Evolutionary conservation across 2,888 invertebrate species (phyloP).

Genomic region (Julus scandinavius): DNA sequence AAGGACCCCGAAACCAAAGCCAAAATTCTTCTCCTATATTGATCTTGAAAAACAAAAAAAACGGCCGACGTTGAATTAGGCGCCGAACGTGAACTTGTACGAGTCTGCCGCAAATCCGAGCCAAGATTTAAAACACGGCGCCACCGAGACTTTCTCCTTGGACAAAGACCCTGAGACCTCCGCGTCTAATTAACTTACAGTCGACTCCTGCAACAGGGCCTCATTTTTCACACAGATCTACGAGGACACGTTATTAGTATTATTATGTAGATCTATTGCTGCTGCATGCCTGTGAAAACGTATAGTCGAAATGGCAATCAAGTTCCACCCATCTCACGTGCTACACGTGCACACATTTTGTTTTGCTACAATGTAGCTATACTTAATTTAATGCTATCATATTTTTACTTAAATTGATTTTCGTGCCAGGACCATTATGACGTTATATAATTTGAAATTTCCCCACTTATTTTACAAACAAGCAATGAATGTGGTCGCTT

Average conservation of each 20-base stretch:
- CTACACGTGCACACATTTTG: too few relatives aligned
- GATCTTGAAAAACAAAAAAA: constrained; percentile 38
- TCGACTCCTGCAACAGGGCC: constrained; percentile 19
- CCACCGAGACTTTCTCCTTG: constrained; percentile 48
- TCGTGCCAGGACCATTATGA: too few relatives aligned
- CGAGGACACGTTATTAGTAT: constrained; percentile 30
- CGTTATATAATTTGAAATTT: too few relatives aligned
- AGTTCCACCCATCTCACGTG: neutral
- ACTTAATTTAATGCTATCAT: too few relatives aligned
- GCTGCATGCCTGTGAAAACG: too few relatives aligned
- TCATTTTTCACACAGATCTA: constrained; percentile 42
- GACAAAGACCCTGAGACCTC: constrained; percentile 50
- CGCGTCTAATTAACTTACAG: constrained; percentile 49
- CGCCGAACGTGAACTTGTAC: constrained; percentile 47
- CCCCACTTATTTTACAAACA: too few relatives aligned
- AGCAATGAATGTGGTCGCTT: too few relatives aligned
- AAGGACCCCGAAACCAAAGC: constrained; percentile 39
- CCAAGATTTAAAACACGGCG: constrained; percentile 44
- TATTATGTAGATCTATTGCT: neutral
- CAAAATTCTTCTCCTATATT: constrained; percentile 53
- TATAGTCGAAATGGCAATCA: neutral
- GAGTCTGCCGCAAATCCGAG: constrained; percentile 8
- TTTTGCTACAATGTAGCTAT: too few relatives aligned
- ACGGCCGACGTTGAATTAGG: constrained; percentile 22
- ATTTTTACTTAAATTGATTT: too few relatives aligned